Evolutionary conservation across 2,113 vertebrate species (phyloP), one percentile per base, ranked within the genome.

Genomic region (Thalassarche chlororhynchos): DNA sequence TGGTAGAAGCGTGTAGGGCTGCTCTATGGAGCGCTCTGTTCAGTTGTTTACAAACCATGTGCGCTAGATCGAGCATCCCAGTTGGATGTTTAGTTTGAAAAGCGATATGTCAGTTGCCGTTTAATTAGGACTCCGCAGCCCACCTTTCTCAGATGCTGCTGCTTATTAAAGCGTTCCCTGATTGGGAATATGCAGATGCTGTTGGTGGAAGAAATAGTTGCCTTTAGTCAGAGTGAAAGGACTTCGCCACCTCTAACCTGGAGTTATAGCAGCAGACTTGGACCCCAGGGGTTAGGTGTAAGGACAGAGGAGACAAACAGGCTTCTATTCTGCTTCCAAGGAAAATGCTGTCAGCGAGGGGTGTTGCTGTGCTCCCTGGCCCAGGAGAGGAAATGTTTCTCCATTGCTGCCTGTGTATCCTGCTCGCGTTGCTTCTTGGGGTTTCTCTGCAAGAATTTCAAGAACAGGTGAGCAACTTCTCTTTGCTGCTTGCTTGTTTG

Each of bases 31-130:
- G 64, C 0, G 4, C 83, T 93, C 87, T 95, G 92, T 87, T 96
- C 76, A 8, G 49, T 12, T 92, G 89, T 91, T 95, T 97, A 95
- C 86, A 95, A 95, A 96, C 57, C 90, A 18, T 2, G 42, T 10
- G 55, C 36, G 8, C 79, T 46, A 34, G 66, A n/a, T 57, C n/a
- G 81, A 96, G 76, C 88, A 97, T 96, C 94, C 91, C 83, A 57
- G 89, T 47, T 95, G 95, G 86, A 72, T 93, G 83, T 81, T 96
- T 94, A 71, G 69, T 57, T 93, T 96, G 96, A 90, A 97, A 96
- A 96, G 89, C 0, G 0, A 78, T 91, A 89, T 91, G 60, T 92
- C 90, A 82, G 64, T 75, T 5, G 14, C 52, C 18, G 0, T 78
- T 95, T 96, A 95, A 97, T 95, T 97, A 91, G 95, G 86, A 79